Conservation (phyloP, 2,797 vertebrate species). For the Propithecus deckenii region DNA sequence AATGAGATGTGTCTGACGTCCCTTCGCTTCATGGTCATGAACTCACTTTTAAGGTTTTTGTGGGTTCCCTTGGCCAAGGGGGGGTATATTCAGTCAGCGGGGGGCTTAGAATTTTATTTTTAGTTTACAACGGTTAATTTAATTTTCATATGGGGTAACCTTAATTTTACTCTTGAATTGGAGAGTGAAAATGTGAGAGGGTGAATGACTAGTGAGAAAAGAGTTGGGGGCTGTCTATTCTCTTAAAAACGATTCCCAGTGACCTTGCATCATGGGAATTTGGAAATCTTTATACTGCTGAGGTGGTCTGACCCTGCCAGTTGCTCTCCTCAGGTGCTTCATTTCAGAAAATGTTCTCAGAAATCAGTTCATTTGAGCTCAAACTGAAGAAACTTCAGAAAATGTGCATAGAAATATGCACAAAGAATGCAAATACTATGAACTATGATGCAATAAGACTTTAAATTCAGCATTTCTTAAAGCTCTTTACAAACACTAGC, state of each 20-base stretch:
- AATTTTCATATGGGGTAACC: background rate
- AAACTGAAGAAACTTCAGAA: background rate
- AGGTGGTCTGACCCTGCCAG: background rate
- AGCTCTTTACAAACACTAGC: conserved; percentile 61
- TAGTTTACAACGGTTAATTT: background rate
- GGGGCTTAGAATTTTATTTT: too few relatives aligned
- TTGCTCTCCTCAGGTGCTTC: background rate
- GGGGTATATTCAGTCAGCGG: too few relatives aligned
- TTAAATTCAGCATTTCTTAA: conserved; percentile 48
- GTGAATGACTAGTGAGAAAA: background rate
- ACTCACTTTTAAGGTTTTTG: too few relatives aligned
- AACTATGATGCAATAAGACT: background rate
- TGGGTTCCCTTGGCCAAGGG: too few relatives aligned
- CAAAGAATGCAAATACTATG: conserved; percentile 39
- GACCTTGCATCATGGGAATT: background rate
- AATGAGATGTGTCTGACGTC: too few relatives aligned
- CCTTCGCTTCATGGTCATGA: too few relatives aligned
- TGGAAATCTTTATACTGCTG: background rate
- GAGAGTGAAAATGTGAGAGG: background rate
- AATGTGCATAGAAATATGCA: background rate
- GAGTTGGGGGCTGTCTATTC: background rate
- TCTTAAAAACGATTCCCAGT: background rate
- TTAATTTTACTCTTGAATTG: background rate
- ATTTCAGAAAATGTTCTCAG: background rate
- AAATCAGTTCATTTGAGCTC: background rate